A percentile compares a stretch with the other conserved stretches of the same genome.
These are phyloP conservation scores for Pelecanoides urinatrix DNA, from an alignment of 2,113 vertebrate genomes.

Conservation along the genomic window DNA sequence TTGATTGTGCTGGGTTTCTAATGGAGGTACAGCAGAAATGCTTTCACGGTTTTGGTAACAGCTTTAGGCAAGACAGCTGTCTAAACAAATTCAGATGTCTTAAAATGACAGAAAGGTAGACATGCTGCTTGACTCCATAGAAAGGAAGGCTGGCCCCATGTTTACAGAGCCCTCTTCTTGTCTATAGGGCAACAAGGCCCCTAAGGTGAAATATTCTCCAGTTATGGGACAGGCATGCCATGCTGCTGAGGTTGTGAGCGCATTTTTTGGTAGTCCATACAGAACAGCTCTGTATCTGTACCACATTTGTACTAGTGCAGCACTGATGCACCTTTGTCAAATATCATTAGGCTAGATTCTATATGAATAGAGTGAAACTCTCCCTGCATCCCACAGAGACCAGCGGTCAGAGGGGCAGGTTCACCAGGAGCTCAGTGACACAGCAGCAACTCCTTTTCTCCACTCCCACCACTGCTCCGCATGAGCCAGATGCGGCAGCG, in stretches of 20 bases:
- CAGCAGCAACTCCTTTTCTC: neutral
- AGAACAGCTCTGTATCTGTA: neutral
- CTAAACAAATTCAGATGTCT: neutral
- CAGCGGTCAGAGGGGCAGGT: neutral
- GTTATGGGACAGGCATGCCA: neutral
- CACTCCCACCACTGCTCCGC: neutral
- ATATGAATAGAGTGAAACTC: neutral
- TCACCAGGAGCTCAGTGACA: neutral
- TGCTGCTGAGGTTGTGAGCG: no score
- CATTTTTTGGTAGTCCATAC: neutral
- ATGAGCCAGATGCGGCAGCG: neutral
- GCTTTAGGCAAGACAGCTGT: neutral
- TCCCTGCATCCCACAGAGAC: neutral
- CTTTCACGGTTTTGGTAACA: neutral
- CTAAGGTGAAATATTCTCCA: neutral
- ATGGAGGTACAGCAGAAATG: neutral
- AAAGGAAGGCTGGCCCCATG: neutral
- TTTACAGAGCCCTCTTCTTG: neutral
- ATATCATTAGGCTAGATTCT: neutral
- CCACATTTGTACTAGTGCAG: neutral
- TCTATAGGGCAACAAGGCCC: neutral
- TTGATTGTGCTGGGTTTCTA: neutral
- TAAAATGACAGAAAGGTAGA: neutral
- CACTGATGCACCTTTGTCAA: neutral
- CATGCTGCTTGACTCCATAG: neutral